phyloP scores from a whole-genome alignment of 2,888 invertebrate genomes.

The Leptinotarsa rubiginosa region DNA sequence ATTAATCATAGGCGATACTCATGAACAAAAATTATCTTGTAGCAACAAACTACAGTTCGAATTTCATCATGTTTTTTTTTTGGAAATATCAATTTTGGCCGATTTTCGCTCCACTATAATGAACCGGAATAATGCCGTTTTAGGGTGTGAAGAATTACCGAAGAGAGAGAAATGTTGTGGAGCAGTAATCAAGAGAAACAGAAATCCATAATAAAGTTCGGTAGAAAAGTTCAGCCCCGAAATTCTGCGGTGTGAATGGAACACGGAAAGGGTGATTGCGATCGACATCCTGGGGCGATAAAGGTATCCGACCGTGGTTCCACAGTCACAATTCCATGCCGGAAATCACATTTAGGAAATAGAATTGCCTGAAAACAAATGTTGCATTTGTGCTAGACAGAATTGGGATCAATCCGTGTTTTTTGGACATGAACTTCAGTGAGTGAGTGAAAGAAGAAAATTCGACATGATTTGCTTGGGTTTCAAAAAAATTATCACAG shows the following conservation, averaged over 20 bases:
- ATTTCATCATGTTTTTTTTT: too few species aligned
- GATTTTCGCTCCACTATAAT: neutral
- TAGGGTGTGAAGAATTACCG: neutral
- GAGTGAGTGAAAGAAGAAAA: too few species aligned
- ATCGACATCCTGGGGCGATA: slow-evolving; percentile 26
- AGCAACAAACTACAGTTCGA: too few species aligned
- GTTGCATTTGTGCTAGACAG: slow-evolving; percentile 19
- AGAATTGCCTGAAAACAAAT: slow-evolving; percentile 26
- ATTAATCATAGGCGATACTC: too few species aligned
- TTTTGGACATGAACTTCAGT: too few species aligned
- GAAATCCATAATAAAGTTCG: slow-evolving; percentile 13
- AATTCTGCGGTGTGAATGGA: slow-evolving; percentile 18
- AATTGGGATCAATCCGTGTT: slow-evolving; percentile 5
- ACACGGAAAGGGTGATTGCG: slow-evolving; percentile 24
- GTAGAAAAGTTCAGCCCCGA: slow-evolving; percentile 1
- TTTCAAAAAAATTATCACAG: too few species aligned
- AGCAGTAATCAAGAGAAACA: slow-evolving; percentile 13
- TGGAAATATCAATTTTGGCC: neutral
- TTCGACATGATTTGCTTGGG: too few species aligned
- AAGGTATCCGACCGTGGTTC: slow-evolving; percentile 26
- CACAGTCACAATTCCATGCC: slow-evolving; percentile 18
- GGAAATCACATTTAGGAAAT: slow-evolving; percentile 26
- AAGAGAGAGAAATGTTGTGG: neutral
- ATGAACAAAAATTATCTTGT: too few species aligned
- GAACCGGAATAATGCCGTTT: neutral